A percentile compares a stretch with the other conserved stretches of the same genome.
Conservation (phyloP, 2,113 vertebrate species). For the Tylochromis polylepis region DNA sequence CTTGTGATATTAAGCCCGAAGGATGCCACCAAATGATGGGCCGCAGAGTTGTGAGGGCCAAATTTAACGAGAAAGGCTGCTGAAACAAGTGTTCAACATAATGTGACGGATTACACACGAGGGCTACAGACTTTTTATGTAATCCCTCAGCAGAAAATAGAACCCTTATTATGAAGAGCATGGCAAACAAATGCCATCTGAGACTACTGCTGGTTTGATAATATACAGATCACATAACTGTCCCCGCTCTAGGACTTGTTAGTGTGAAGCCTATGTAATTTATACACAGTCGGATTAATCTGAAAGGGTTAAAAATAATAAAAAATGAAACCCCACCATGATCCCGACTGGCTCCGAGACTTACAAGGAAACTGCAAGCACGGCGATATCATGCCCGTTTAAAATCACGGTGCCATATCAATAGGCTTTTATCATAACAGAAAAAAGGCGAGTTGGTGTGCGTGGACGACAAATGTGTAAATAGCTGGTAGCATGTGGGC, state of each 20-base stretch:
- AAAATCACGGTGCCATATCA: background rate
- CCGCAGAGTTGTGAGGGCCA: background rate
- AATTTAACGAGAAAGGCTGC: slow-evolving; percentile 9
- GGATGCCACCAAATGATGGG: slow-evolving; percentile 35
- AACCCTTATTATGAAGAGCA: background rate
- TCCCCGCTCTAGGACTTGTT: background rate
- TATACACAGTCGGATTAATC: background rate
- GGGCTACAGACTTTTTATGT: background rate
- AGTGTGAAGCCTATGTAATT: background rate
- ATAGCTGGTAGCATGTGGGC: slow-evolving; percentile 37
- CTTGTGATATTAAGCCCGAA: slow-evolving; percentile 40
- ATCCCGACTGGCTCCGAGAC: background rate
- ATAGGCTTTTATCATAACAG: background rate
- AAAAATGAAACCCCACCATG: background rate
- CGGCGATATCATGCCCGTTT: background rate
- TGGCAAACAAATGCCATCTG: background rate
- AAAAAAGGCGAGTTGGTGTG: background rate
- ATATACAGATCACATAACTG: background rate
- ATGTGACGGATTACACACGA: background rate
- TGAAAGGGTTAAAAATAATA: background rate
- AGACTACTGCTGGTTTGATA: background rate
- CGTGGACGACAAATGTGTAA: slow-evolving; percentile 3
- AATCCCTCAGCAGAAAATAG: background rate
- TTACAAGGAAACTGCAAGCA: background rate
- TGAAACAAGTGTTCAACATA: background rate